phyloP scores from a whole-genome alignment of 1,140 invertebrate species.

The Drosophila athabasca region DNA sequence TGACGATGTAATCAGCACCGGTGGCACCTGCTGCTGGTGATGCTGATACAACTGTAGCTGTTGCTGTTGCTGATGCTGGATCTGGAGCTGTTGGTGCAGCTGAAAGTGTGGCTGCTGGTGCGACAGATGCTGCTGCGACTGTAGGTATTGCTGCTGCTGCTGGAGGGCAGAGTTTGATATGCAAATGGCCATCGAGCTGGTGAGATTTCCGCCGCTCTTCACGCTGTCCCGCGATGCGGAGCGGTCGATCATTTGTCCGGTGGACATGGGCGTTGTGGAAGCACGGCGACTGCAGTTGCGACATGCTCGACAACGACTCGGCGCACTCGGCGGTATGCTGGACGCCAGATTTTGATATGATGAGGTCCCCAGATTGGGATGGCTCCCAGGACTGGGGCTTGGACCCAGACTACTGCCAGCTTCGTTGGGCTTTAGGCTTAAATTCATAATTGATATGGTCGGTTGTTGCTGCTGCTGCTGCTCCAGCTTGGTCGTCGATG shows the following conservation, averaged over 20 bases:
- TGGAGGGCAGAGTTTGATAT: conserved; percentile 65
- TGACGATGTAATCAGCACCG: conserved; percentile 89
- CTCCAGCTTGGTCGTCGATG: conserved; percentile 63
- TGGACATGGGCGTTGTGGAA: conserved; percentile 90
- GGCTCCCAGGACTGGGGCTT: conserved; percentile 85
- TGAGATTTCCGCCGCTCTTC: conserved; percentile 85
- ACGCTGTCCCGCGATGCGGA: conserved; percentile 90
- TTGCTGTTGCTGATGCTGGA: conserved; percentile 27
- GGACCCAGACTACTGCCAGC: conserved; percentile 23
- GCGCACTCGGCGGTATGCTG: conserved; percentile 84
- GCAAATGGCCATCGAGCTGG: conserved; percentile 72
- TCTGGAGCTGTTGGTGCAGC: conserved; percentile 20
- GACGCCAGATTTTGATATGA: conserved; percentile 86
- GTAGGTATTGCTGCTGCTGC: conserved; percentile 55
- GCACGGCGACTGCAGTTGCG: conserved; percentile 89
- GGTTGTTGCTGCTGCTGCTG: conserved; percentile 67
- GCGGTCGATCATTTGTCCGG: conserved; percentile 88
- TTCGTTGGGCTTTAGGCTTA: conserved; percentile 57
- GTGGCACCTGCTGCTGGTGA: conserved; percentile 85
- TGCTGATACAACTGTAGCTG: conserved; percentile 38
- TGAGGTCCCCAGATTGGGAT: conserved; percentile 74
- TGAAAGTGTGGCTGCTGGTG: conserved; percentile 46
- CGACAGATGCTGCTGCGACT: conserved; percentile 28
- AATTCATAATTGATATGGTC: conserved; percentile 82
- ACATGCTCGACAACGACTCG: conserved; percentile 85